Conservation (phyloP, 2,888 invertebrate species). For the Thecocarcelia acutangulata region DNA sequence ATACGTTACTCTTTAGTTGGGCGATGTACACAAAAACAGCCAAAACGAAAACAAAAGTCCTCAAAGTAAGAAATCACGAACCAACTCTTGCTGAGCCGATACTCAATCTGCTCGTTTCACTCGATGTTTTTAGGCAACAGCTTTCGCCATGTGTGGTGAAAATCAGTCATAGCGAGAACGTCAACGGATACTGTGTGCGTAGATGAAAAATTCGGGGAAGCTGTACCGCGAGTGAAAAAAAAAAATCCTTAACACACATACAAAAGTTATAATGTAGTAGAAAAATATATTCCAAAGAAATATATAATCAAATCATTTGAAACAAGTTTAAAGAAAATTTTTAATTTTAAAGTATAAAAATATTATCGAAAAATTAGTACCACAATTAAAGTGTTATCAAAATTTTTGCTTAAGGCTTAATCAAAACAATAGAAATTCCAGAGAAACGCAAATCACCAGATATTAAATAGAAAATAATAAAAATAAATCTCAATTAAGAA, state of each 20-base stretch:
- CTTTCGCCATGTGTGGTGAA: constrained; percentile 76
- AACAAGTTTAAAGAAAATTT: constrained; percentile 24
- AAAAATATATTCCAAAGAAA: constrained; percentile 43
- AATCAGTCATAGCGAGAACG: constrained; percentile 82
- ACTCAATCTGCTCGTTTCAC: constrained; percentile 59
- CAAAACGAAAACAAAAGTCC: constrained; percentile 30
- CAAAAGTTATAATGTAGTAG: constrained; percentile 51
- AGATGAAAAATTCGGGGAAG: constrained; percentile 60
- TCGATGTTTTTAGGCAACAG: constrained; percentile 60
- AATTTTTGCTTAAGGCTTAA: constrained; percentile 30
- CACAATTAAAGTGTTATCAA: constrained; percentile 40
- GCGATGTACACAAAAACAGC: constrained; percentile 47
- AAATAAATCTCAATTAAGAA: constrained; percentile 29
- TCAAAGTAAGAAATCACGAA: constrained; percentile 28
- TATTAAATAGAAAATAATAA: constrained; percentile 5
- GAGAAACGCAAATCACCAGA: constrained; percentile 18
- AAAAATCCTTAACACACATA: constrained; percentile 50
- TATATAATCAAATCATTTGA: constrained; percentile 56
- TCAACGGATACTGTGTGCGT: constrained; percentile 81
- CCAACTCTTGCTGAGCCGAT: constrained; percentile 41
- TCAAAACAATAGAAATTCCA: constrained; percentile 44
- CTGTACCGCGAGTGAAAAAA: constrained; percentile 66
- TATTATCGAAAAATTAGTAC: not conserved
- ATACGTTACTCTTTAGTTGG: constrained; percentile 51
- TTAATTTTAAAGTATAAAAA: not conserved